Conservation (phyloP, 2,797 vertebrate genomes). For the Enoplosus armatus region DNA sequence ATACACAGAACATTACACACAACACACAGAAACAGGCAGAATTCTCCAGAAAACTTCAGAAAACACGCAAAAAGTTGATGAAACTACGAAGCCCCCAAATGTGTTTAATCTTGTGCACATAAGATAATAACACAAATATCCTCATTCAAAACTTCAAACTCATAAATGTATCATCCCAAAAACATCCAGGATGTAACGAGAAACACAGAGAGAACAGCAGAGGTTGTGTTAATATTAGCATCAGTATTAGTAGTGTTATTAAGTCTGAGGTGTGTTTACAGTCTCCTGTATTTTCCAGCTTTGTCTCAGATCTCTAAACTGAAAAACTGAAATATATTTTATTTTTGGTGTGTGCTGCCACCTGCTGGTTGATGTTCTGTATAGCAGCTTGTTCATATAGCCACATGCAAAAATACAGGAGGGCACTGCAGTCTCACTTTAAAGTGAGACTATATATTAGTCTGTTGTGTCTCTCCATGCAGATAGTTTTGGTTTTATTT, state of each 20-base stretch:
- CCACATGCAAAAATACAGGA: neutral
- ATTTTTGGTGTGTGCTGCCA: conserved; percentile 19
- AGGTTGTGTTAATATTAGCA: no score
- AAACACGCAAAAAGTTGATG: neutral
- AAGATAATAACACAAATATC: no score
- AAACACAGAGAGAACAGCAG: neutral
- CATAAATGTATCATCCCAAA: neutral
- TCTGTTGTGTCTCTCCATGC: no score
- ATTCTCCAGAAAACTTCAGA: neutral
- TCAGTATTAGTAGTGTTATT: neutral
- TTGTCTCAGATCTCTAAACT: neutral
- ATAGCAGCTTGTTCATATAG: neutral
- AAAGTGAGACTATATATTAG: no score
- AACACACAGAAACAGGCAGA: neutral
- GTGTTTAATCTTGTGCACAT: no score
- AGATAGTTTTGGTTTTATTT: no score
- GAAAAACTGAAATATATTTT: no score
- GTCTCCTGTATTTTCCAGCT: neutral
- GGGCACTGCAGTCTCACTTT: neutral
- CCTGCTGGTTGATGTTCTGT: conserved; percentile 26
- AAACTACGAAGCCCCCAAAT: no score
- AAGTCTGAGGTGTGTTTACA: neutral
- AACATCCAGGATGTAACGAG: neutral
- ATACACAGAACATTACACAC: neutral
- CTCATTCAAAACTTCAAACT: no score